Evolutionary conservation across 2,113 vertebrate species (phyloP).

Genomic region (Vombatus ursinus): DNA sequence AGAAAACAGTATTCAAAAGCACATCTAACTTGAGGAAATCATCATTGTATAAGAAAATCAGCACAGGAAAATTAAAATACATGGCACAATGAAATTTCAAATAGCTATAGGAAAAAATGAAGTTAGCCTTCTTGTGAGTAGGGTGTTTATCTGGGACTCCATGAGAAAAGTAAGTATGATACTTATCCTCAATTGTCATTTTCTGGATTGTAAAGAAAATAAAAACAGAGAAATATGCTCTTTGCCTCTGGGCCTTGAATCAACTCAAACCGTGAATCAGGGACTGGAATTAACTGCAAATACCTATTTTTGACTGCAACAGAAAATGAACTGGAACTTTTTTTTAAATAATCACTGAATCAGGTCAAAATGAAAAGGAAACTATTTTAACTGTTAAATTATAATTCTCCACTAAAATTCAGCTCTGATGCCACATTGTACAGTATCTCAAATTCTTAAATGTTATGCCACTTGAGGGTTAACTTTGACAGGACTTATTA

Average conservation of each 20-base stretch:
- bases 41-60: not conserved
- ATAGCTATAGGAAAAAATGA: not conserved
- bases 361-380: not conserved
- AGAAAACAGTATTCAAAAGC: not conserved
- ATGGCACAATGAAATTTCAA: not conserved
- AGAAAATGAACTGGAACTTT: conserved; percentile 29
- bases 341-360: not conserved
- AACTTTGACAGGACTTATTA: not conserved
- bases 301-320: not conserved
- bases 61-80: not conserved
- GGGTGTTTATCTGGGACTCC: not conserved
- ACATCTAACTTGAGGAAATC: not conserved
- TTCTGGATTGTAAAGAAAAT: not conserved
- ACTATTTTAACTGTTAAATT: not conserved
- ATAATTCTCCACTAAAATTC: not conserved
- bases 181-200: not conserved
- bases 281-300: conserved; percentile 3
- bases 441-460: not conserved
- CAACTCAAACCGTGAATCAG: conserved; percentile 3
- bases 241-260: not conserved
- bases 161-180: not conserved
- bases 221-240: not conserved
- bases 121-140: not conserved
- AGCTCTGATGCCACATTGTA: not conserved
- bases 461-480: not conserved